Conservation (phyloP, 2,113 vertebrate species). For the Coptodon bakossiorum region DNA sequence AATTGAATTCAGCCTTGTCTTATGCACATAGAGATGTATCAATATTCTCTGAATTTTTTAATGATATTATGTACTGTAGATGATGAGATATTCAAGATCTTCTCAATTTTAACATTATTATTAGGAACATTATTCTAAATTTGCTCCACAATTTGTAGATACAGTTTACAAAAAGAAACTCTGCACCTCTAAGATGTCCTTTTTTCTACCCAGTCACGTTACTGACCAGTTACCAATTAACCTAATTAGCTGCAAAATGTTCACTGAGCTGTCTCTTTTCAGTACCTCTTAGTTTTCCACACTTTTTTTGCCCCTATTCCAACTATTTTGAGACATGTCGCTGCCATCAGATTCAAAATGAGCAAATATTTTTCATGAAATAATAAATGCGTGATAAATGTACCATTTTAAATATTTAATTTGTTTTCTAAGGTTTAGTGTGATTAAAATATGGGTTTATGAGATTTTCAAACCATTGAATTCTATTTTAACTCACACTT, state of each 20-base stretch:
- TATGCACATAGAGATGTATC: not conserved
- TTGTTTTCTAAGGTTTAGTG: not conserved
- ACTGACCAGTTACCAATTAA: not conserved
- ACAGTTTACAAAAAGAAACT: not conserved
- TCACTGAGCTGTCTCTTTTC: not conserved
- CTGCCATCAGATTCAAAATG: not conserved
- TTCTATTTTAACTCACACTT: not conserved
- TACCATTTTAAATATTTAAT: not conserved
- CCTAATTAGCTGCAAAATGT: not conserved
- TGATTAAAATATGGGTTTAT: not conserved
- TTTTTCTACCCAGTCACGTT: not conserved
- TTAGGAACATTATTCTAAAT: not conserved
- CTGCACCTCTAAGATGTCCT: not conserved
- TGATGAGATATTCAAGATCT: not conserved
- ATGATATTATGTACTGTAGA: not conserved
- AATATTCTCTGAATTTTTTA: not conserved
- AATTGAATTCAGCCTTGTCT: not conserved
- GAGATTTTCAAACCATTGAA: not conserved
- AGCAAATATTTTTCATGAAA: not conserved
- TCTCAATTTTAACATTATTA: not conserved
- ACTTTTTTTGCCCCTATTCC: not conserved
- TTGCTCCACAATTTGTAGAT: not conserved
- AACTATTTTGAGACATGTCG: not conserved
- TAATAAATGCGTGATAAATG: not conserved
- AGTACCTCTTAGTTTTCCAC: not conserved